These are phyloP conservation scores for Labroides dimidiatus DNA, from an alignment of 2,797 vertebrate genomes.

Conservation along the genomic window DNA sequence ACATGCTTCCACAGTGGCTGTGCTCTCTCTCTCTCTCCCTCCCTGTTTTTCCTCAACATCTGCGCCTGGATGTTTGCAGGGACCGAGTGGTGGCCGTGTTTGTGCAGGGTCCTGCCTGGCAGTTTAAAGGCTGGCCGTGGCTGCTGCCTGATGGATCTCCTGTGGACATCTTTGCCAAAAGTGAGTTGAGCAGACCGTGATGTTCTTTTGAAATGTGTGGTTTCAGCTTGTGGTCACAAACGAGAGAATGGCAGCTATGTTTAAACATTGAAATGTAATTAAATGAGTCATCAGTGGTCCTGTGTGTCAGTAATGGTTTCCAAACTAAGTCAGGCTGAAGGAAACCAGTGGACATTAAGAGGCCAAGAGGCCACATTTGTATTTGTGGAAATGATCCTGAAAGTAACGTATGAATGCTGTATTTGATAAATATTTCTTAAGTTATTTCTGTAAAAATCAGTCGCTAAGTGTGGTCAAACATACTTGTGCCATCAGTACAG, in stretches of 20 bases:
- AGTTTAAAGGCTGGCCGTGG: constrained; percentile 99
- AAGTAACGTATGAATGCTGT: too few relatives aligned
- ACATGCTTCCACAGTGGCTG: too few relatives aligned
- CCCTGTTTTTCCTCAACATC: not conserved
- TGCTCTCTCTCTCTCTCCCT: too few relatives aligned
- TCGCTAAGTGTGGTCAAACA: too few relatives aligned
- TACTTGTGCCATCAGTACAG: too few relatives aligned
- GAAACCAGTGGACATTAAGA: too few relatives aligned
- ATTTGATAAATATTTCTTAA: too few relatives aligned
- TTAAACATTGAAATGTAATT: not conserved
- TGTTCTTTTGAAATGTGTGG: not conserved
- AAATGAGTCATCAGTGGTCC: not conserved
- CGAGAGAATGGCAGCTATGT: not conserved
- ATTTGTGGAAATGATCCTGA: too few relatives aligned
- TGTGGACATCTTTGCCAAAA: constrained; percentile 99
- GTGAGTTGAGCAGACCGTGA: constrained; percentile 77
- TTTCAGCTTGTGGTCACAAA: not conserved
- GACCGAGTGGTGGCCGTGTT: constrained; percentile 98
- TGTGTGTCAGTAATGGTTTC: too few relatives aligned
- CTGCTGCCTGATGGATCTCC: constrained; percentile 97
- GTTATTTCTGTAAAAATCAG: too few relatives aligned
- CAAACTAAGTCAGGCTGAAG: too few relatives aligned
- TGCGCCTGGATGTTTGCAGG: constrained; percentile 76
- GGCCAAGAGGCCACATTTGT: too few relatives aligned
- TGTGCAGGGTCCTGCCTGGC: constrained; percentile 98